Evolutionary conservation across 2,113 vertebrate species (phyloP).

Genomic region (Corythoichthys haematopterus): DNA sequence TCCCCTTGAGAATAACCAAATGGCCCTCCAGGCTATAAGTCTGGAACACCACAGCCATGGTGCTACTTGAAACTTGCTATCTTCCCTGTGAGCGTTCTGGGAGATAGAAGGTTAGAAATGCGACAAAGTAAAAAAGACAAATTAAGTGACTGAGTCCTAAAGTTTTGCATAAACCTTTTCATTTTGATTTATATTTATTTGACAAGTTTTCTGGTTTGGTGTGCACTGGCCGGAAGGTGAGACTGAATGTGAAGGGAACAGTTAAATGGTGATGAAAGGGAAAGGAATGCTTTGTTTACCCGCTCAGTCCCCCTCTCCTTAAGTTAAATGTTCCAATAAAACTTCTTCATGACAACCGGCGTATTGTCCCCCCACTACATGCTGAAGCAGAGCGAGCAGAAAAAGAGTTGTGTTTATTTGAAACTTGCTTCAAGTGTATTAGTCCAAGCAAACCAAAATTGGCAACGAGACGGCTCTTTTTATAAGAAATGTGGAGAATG

Average conservation of each 20-base stretch:
- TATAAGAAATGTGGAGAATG: constrained; percentile 68
- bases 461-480: constrained; percentile 62
- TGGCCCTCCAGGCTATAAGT: constrained; percentile 55
- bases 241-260: constrained; percentile 64
- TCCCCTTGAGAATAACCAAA: constrained; percentile 64
- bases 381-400: constrained; percentile 18
- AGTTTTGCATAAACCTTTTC: constrained; percentile 50
- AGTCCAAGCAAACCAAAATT: constrained; percentile 62
- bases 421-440: constrained; percentile 62
- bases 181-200: constrained; percentile 69
- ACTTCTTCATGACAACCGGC: constrained; percentile 61
- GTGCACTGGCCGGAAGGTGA: constrained; percentile 63
- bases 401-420: constrained; percentile 70
- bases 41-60: constrained; percentile 38
- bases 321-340: constrained; percentile 61
- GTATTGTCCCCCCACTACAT: constrained; percentile 58
- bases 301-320: constrained; percentile 66
- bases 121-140: constrained; percentile 4
- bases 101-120: constrained; percentile 13
- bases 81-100: constrained; percentile 25
- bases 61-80: constrained; percentile 11
- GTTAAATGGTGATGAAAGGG: constrained; percentile 73
- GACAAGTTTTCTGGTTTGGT: constrained; percentile 56
- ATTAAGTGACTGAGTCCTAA: constrained; percentile 24
- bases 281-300: constrained; percentile 76